Base-by-base conservation (phyloP, 1,140 invertebrate species). In the Ectropis grisescens region DNA sequence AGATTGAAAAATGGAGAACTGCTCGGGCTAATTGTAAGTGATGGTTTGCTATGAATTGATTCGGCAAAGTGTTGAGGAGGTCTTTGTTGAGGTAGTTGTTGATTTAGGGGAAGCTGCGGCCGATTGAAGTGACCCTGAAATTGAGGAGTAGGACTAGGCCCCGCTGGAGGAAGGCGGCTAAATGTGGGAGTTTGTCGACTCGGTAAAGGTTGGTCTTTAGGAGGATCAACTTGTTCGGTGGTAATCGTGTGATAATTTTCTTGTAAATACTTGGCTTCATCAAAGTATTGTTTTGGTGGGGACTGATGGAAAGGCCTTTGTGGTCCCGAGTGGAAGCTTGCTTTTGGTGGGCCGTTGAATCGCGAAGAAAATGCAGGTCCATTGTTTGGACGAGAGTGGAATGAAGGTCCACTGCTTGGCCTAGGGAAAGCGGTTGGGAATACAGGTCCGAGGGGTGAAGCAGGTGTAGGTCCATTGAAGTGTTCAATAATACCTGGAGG, bases 191-290 rank as follows among this genome's bases (percentile, higher is more conserved):
- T 41, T 23, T 47, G 67, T 47, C 69, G 75, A 9, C 48, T 60
- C 14, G 69, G 68, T 9, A 60, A 14, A 14, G 51, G 32, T 49
- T 80, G 78, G 10, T 74, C 66, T 54, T 80, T 79, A 12, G 62
- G 57, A 28, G 65, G 56, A 26, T 82, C 69, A 11, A 82, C 49
- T 58, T 83, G 75, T 36, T 83, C 82, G 5, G 75, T 82, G 22
- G 80, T 83, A 23, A 83, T 83, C 4, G 82, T 83, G 36, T 83
- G 82, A 42, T 83, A 83, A 53, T 83, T 83, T 52, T 83, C 76
- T 59, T 83, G 80, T 37, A 83, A 67, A 42, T 83, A 83, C 62
- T 83, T 82, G 12, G 79, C 58, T 51, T 83, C 82, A 39, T 83
- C 79, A 45, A 83, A 82, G 46, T 54, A 80, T 37, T 42, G 48